A percentile compares a stretch with the other conserved stretches of the same genome.
Conservation (phyloP, 2,888 invertebrate genomes). For the Plemyria rubiginata region DNA sequence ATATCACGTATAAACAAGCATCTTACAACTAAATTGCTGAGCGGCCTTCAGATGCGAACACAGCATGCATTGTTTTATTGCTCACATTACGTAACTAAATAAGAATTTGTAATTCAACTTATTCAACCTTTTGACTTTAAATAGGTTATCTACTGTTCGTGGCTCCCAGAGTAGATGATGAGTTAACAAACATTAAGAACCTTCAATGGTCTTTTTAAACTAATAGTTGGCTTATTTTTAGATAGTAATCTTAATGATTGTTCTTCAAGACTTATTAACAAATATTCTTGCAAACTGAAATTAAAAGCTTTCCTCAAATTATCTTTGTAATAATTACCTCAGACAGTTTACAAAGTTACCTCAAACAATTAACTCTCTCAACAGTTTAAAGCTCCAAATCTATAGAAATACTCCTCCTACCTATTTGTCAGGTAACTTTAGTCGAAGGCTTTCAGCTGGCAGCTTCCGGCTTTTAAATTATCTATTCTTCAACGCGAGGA, state of each 20-base stretch:
- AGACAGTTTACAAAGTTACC: not conserved
- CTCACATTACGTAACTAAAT: too few relatives aligned
- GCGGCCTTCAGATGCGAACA: too few relatives aligned
- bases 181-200: not conserved
- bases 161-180: not conserved
- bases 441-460: not conserved
- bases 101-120: too few relatives aligned
- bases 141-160: not conserved
- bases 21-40: too few relatives aligned
- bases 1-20: too few relatives aligned
- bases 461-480: not conserved
- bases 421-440: slow-evolving; percentile 6
- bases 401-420: not conserved
- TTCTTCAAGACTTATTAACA: not conserved
- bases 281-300: not conserved
- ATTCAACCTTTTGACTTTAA: too few relatives aligned
- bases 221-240: not conserved
- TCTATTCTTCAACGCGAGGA: not conserved
- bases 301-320: slow-evolving; percentile 7
- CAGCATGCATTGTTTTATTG: too few relatives aligned
- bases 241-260: not conserved
- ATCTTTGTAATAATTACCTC: not conserved
- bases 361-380: slow-evolving; percentile 8
- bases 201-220: not conserved
- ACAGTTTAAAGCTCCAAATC: not conserved